Percentiles rank a stretch among this genome's conserved stretches.
Conservation (phyloP, 2,888 invertebrate genomes). For the Conomelus anceps region DNA sequence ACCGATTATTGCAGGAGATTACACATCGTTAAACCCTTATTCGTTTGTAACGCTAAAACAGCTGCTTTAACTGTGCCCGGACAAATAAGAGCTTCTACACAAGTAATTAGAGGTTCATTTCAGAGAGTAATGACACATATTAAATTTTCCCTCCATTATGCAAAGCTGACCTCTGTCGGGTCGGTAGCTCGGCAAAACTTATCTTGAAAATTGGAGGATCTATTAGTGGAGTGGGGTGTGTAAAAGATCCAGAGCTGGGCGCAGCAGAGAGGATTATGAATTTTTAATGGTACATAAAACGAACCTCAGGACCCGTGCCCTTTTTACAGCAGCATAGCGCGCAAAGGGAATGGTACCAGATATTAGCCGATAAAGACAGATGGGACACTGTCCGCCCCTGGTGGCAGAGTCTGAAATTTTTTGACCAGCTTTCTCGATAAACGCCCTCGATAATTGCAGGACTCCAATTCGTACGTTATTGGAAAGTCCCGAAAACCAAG, state of each 20-base stretch:
- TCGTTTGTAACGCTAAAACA: background rate
- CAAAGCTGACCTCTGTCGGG: conserved; percentile 6
- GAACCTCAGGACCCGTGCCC: background rate
- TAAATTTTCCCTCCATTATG: conserved; percentile 12
- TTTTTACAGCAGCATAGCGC: background rate
- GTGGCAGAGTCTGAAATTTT: background rate
- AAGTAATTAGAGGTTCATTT: background rate
- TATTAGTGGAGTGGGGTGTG: background rate
- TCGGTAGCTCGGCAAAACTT: background rate
- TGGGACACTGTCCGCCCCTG: background rate
- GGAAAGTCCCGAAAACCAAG: background rate
- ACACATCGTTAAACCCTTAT: background rate
- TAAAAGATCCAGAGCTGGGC: background rate
- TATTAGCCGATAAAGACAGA: background rate
- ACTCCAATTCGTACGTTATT: background rate
- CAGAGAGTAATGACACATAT: conserved; percentile 9
- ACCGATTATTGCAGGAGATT: background rate
- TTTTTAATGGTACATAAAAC: conserved; percentile 9
- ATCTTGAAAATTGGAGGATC: background rate
- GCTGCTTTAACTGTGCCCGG: background rate
- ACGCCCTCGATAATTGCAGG: background rate
- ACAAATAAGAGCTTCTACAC: background rate
- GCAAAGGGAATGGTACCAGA: background rate
- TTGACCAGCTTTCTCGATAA: background rate
- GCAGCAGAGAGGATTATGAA: conserved; percentile 2